These are phyloP conservation scores for Podabrus alpinus DNA, from an alignment of 2,888 invertebrate genomes.

Conservation along the genomic window DNA sequence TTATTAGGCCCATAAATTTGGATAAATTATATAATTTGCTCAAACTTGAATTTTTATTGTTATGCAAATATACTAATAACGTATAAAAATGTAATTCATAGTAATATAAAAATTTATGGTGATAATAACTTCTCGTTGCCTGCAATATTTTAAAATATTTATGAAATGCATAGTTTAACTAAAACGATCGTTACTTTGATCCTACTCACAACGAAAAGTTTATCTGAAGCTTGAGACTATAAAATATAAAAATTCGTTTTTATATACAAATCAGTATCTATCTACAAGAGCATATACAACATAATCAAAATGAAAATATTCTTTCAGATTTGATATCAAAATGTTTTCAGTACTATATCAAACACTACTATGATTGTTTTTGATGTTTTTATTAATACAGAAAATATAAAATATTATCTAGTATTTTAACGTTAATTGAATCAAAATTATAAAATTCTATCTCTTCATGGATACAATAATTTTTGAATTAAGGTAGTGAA, in stretches of 20 bases:
- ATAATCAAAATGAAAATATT: background rate
- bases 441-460: no score
- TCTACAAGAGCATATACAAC: no score
- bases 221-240: background rate
- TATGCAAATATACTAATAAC: background rate
- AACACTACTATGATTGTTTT: no score
- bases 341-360: background rate
- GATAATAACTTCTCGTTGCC: background rate
- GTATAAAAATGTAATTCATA: background rate
- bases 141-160: background rate
- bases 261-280: background rate
- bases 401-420: no score
- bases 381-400: no score
- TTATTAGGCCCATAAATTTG: background rate
- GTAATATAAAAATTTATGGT: background rate
- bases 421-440: no score
- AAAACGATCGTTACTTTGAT: background rate
- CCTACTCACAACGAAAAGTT: background rate
- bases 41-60: background rate
- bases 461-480: no score
- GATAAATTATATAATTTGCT: background rate
- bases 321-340: background rate
- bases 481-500: no score
- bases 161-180: background rate
- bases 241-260: background rate